Evolutionary conservation across 2,888 invertebrate genomes (phyloP), one percentile per base, ranked within the genome.

Genomic region (Norana najaformis): DNA sequence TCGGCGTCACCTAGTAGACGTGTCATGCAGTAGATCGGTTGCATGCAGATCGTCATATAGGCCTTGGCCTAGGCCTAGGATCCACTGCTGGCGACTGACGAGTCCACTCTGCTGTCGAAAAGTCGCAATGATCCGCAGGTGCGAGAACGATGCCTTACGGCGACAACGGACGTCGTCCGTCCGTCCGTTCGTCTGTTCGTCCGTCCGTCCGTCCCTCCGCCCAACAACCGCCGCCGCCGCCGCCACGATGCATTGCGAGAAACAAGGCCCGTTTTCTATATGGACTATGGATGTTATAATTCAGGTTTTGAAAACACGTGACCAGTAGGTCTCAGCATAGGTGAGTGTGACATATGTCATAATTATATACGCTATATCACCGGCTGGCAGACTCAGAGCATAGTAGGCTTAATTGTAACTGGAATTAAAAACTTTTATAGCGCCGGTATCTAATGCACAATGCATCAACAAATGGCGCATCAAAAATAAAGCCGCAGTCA

Each of bases 281-380:
- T n/a, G 69, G 69, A 69, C 69, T 69, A 69, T n/a, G 69, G 69
- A 69, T 69, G n/a, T 69, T 69, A 69, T 30, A 69, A 69, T 69
- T 69, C 69, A 69, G 69, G 69, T 69, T 30, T 69, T 69, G 69
- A n/a, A 69, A 69, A 69, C 69, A 69, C 69, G 69, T 69, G 69
- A 69, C 69, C n/a, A n/a, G 8, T n/a, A 69, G 69, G 69, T n/a
- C 47, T 47, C 20, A 23, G 23, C 47, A n/a, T 69, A 69, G 30
- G 69, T 69, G 69, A n/a, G 69, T n/a, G n/a, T n/a, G 69, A 23
- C 13, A n/a, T n/a, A n/a, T 69, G 69, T 69, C 30, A 47, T 47
- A 6, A 23, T 20, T 1, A 47, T 47, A 47, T 47, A 47, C 4
- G 18, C n/a, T 41, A 18, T 3, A 69, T n/a, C 14, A n/a, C n/a